phyloP scores from a whole-genome alignment of 2,888 invertebrate genomes.

The Physocephala rufipes region DNA sequence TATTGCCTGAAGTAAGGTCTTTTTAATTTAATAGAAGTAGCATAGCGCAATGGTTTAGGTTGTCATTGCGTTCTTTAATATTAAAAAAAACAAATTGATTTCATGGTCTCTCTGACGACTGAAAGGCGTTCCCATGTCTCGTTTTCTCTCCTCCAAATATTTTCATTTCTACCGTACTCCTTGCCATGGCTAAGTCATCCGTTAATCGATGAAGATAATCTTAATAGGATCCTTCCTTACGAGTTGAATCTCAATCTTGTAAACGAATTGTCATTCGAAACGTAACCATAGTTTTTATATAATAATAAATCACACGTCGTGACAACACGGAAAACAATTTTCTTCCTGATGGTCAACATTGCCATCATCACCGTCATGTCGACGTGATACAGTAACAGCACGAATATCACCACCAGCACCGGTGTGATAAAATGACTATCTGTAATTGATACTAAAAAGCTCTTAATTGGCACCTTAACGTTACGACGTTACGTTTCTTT shows the following conservation, averaged over 20 bases:
- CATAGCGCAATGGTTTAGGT: no score
- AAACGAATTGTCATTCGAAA: no score
- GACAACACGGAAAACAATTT: slow-evolving; percentile 56
- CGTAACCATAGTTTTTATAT: no score
- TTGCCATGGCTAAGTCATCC: no score
- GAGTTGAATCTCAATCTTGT: no score
- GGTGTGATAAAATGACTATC: slow-evolving; percentile 59
- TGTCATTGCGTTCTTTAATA: no score
- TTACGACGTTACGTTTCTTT: slow-evolving; percentile 60
- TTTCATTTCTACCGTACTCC: not conserved
- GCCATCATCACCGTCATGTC: slow-evolving; percentile 18
- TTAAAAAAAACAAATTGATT: no score
- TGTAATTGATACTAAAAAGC: slow-evolving; percentile 67
- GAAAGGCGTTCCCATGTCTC: not conserved
- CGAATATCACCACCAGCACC: slow-evolving; percentile 2
- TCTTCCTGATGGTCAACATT: slow-evolving; percentile 41
- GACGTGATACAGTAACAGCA: slow-evolving; percentile 22
- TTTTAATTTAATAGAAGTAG: no score
- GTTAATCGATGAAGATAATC: no score
- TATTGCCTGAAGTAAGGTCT: no score
- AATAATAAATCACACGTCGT: slow-evolving; percentile 56
- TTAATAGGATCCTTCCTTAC: no score
- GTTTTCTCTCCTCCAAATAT: not conserved
- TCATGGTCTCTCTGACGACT: no score
- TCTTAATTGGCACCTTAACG: slow-evolving; percentile 66